These are phyloP conservation scores for Cephus runcator DNA, from an alignment of 2,888 invertebrate species.

Conservation along the genomic window DNA sequence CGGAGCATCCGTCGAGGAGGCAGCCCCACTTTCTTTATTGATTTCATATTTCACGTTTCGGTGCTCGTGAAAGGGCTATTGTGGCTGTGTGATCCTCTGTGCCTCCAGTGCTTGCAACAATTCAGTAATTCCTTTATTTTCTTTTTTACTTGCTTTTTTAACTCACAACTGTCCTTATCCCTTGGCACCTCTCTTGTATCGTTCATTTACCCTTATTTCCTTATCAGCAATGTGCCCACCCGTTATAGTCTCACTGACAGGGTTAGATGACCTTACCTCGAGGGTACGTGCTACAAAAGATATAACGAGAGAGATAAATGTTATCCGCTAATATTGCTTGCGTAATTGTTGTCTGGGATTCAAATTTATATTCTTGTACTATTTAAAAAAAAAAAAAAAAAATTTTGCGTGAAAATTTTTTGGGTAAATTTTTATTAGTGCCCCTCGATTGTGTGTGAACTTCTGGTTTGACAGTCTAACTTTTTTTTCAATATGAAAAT, in stretches of 20 bases:
- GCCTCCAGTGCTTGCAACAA: neutral
- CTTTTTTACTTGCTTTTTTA: neutral
- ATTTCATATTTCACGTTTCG: constrained; percentile 51
- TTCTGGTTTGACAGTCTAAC: too few relatives aligned
- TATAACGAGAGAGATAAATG: too few relatives aligned
- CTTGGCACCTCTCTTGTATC: neutral
- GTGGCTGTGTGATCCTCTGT: constrained; percentile 25
- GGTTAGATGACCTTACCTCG: neutral
- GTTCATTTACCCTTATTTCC: neutral
- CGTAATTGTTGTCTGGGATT: neutral
- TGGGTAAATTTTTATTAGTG: too few relatives aligned
- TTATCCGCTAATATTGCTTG: neutral
- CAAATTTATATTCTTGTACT: neutral
- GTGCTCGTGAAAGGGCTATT: constrained; percentile 32
- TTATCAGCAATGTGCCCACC: neutral
- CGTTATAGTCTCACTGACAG: neutral
- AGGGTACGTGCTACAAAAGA: neutral
- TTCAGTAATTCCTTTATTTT: neutral
- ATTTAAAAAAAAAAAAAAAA: too few relatives aligned
- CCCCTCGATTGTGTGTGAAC: too few relatives aligned
- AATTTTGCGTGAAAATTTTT: too few relatives aligned
- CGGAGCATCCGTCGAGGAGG: neutral
- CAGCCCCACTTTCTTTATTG: constrained; percentile 27
- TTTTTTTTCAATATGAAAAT: too few relatives aligned
- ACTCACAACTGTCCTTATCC: neutral